phyloP scores from a whole-genome alignment of 2,113 vertebrate species.

The Channa argus region DNA sequence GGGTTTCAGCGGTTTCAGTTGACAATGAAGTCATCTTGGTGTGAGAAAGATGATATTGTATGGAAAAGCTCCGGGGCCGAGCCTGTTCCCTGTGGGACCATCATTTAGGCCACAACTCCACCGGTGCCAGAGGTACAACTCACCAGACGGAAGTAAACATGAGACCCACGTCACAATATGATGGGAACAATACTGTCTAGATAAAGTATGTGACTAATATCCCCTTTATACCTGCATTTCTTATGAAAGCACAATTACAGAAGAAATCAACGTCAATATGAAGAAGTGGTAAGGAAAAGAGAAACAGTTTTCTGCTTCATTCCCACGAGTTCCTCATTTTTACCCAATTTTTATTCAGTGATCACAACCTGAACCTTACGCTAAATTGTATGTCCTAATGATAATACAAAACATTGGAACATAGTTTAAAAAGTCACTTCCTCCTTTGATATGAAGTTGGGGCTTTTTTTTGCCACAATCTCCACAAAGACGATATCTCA shows the following conservation, averaged over 20 bases:
- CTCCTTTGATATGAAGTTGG: too few relatives aligned
- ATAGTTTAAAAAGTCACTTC: too few relatives aligned
- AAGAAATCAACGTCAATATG: not conserved
- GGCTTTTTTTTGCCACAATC: too few relatives aligned
- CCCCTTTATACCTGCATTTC: not conserved
- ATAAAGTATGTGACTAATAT: constrained; percentile 5
- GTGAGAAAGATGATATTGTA: constrained; percentile 63
- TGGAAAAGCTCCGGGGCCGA: constrained; percentile 27
- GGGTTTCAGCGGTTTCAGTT: constrained; percentile 61
- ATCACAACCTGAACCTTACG: not conserved
- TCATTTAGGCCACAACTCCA: constrained; percentile 32
- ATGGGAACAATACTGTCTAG: constrained; percentile 1
- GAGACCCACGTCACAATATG: constrained; percentile 29
- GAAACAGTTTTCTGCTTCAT: constrained; percentile 7
- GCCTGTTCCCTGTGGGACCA: constrained; percentile 40
- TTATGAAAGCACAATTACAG: constrained; percentile 10
- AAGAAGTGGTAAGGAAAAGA: not conserved
- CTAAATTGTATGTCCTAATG: not conserved
- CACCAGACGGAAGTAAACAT: constrained; percentile 13
- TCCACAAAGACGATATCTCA: too few relatives aligned
- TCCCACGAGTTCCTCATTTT: constrained; percentile 20
- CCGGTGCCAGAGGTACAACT: constrained; percentile 25
- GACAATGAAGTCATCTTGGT: constrained; percentile 68
- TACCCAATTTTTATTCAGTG: constrained; percentile 42
- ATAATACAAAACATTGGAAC: too few relatives aligned